A percentile compares a stretch with the other conserved stretches of the same genome.
phyloP scores from a whole-genome alignment of 2,888 invertebrate genomes.

The Apamea crenata region DNA sequence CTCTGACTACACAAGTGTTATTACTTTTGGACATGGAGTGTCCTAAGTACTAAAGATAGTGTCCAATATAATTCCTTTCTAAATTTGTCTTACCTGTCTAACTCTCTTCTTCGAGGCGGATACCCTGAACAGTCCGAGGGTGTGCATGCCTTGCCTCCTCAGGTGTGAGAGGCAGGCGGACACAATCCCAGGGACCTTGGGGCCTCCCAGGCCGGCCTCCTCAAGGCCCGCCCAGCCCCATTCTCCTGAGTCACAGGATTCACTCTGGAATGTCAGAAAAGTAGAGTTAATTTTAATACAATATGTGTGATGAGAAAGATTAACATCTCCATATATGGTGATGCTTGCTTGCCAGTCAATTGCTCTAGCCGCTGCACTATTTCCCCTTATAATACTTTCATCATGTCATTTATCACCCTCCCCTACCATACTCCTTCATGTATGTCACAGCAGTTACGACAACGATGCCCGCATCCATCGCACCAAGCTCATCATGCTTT shows the following conservation, averaged over 20 bases:
- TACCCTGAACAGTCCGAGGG: slow-evolving; percentile 97
- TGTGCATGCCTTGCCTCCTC: slow-evolving; percentile 94
- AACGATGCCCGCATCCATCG: neutral
- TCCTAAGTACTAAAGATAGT: neutral
- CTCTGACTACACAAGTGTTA: neutral
- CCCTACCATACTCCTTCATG: neutral
- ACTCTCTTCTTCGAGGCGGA: slow-evolving; percentile 98
- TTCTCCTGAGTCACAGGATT: slow-evolving; percentile 94
- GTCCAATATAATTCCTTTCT: neutral
- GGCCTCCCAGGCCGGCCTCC: slow-evolving; percentile 89
- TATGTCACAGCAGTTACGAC: too few species aligned
- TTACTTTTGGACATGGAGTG: neutral
- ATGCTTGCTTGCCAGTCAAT: neutral
- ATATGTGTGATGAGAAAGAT: slow-evolving; percentile 2
- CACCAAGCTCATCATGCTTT: neutral
- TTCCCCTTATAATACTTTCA: neutral
- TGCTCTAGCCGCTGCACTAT: neutral
- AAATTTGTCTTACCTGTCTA: slow-evolving; percentile 92
- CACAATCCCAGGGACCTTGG: slow-evolving; percentile 94
- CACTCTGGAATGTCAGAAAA: slow-evolving; percentile 90
- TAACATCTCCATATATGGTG: neutral
- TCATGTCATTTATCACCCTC: neutral
- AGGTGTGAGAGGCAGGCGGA: slow-evolving; percentile 95
- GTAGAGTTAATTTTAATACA: neutral
- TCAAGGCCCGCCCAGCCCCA: slow-evolving; percentile 91